These are phyloP conservation scores for Pseudopodoces humilis DNA, from an alignment of 2,113 vertebrate species.

Conservation along the genomic window DNA sequence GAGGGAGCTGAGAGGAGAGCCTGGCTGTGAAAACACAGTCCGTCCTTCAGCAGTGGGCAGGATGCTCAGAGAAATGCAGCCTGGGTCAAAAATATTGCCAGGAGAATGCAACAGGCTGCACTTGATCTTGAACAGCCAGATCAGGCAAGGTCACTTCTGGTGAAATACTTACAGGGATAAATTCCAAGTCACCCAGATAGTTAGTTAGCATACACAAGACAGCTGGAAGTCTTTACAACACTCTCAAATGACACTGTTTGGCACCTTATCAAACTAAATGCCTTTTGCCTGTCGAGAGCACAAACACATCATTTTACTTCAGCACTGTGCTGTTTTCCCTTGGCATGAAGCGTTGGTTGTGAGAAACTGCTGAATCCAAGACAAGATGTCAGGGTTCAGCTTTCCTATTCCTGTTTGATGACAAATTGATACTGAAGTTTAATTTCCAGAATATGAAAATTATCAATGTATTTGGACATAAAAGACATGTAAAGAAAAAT, in stretches of 20 bases:
- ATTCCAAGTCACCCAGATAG: not conserved
- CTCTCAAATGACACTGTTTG: conserved; percentile 30
- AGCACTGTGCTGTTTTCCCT: not conserved
- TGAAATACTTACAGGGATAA: not conserved
- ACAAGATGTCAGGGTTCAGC: not conserved
- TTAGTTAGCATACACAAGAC: not conserved
- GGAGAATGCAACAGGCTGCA: not conserved
- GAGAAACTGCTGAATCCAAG: not conserved
- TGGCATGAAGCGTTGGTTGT: not conserved
- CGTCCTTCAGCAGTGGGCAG: not conserved
- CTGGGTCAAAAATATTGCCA: not conserved
- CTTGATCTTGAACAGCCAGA: not conserved
- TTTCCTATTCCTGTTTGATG: not conserved
- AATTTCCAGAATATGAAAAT: not conserved
- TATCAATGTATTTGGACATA: not conserved
- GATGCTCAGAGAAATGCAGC: not conserved
- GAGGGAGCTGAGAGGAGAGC: not conserved
- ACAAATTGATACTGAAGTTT: not conserved
- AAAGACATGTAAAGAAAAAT: not conserved
- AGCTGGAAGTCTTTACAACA: conserved; percentile 27
- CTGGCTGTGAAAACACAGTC: not conserved
- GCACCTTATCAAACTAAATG: conserved; percentile 35
- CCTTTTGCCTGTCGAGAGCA: not conserved
- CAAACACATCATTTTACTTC: not conserved
- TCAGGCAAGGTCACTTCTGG: conserved; percentile 3